Percentiles rank a stretch among this genome's conserved stretches.
These are phyloP conservation scores for Norana najaformis DNA, from an alignment of 2,888 invertebrate species.

Conservation along the genomic window DNA sequence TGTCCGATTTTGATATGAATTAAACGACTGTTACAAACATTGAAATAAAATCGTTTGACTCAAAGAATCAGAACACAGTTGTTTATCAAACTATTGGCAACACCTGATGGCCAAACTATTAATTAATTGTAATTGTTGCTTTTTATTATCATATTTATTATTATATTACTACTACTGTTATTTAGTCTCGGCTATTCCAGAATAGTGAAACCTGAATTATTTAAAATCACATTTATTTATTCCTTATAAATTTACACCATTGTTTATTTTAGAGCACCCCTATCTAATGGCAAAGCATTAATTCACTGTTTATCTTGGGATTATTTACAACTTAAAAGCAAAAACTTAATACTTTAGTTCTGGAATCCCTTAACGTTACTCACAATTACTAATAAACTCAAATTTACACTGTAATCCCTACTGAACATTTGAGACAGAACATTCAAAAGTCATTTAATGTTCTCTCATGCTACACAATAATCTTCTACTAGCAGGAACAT, in stretches of 20 bases:
- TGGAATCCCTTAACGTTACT: background rate
- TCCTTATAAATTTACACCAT: background rate
- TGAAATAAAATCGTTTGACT: background rate
- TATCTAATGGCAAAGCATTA: too few species aligned
- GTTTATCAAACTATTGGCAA: background rate
- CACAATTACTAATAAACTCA: background rate
- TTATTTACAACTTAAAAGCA: background rate
- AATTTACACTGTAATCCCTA: background rate
- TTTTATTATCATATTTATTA: background rate
- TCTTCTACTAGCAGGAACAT: background rate
- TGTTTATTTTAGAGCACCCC: too few species aligned
- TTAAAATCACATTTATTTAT: background rate
- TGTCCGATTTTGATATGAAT: background rate
- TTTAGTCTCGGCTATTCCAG: background rate
- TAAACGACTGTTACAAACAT: background rate
- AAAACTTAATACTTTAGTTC: background rate
- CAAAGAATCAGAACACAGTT: background rate
- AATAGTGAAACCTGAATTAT: background rate
- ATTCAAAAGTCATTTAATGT: background rate
- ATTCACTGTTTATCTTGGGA: background rate
- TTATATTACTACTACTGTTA: background rate
- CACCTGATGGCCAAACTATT: background rate
- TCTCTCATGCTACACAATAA: background rate
- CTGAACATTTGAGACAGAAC: background rate
- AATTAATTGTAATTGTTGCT: background rate